These are phyloP conservation scores for Drosophila simulans DNA, from an alignment of 1,140 invertebrate genomes.

Conservation along the genomic window DNA sequence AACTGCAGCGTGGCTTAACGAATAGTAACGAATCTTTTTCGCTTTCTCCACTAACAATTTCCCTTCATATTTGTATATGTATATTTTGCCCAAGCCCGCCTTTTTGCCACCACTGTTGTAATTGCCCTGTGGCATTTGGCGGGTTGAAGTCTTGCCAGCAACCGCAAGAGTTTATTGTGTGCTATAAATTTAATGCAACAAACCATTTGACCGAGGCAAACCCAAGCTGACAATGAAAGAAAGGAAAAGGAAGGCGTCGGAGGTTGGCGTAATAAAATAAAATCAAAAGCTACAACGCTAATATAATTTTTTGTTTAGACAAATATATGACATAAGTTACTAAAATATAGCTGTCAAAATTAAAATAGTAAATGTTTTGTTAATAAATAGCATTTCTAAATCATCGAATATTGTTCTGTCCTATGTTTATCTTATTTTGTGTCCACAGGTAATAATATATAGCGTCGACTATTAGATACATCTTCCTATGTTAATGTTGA, in stretches of 20 bases:
- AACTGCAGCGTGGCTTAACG: slow-evolving; percentile 35
- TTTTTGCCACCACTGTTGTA: slow-evolving; percentile 29
- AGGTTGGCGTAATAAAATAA: not conserved
- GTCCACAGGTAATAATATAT: no score
- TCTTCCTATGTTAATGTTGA: no score
- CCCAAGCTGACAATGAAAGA: slow-evolving; percentile 6
- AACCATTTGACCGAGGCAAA: slow-evolving; percentile 64
- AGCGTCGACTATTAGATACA: no score
- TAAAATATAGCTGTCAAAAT: no score
- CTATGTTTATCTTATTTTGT: no score
- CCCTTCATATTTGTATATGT: slow-evolving; percentile 64
- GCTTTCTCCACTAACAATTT: not conserved
- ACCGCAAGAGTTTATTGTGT: slow-evolving; percentile 76
- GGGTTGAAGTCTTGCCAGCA: slow-evolving; percentile 62
- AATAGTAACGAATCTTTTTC: slow-evolving; percentile 15
- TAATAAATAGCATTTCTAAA: no score
- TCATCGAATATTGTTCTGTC: no score
- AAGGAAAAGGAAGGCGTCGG: not conserved
- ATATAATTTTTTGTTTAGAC: no score
- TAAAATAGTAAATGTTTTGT: no score
- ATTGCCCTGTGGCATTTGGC: slow-evolving; percentile 75
- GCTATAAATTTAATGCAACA: slow-evolving; percentile 78
- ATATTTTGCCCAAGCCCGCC: slow-evolving; percentile 44
- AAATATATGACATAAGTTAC: no score
- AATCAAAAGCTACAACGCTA: not conserved